phyloP scores from a whole-genome alignment of 2,888 invertebrate species.

The Hydrotaea diabolus region DNA sequence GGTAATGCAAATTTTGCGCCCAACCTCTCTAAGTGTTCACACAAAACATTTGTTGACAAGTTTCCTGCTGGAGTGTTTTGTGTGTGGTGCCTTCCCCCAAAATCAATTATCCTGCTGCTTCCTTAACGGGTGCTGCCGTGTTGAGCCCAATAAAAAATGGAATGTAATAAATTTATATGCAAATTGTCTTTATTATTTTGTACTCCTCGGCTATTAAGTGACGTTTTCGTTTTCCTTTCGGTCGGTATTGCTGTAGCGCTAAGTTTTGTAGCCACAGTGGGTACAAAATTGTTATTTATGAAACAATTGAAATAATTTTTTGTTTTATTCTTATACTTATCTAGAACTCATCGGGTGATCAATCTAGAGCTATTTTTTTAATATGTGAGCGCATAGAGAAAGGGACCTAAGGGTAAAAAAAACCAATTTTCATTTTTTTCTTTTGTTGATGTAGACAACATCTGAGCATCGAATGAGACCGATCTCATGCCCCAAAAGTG shows the following conservation, averaged over 20 bases:
- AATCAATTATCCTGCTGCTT: conserved; percentile 56
- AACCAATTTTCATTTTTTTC: too few species aligned
- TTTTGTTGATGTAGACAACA: too few species aligned
- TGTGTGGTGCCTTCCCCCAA: not conserved
- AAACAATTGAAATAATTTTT: too few species aligned
- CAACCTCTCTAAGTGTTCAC: conserved; percentile 20
- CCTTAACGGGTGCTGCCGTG: conserved; percentile 9
- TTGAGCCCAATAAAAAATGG: conserved; percentile 43
- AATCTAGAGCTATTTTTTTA: too few species aligned
- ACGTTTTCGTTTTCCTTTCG: conserved; percentile 48
- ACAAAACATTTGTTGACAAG: conserved; percentile 66
- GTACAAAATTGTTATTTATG: not conserved
- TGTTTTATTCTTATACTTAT: too few species aligned
- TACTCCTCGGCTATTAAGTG: conserved; percentile 45
- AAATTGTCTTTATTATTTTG: conserved; percentile 64
- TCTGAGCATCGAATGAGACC: too few species aligned
- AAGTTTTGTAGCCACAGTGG: conserved; percentile 12
- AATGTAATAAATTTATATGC: conserved; percentile 60
- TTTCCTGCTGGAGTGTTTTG: conserved; percentile 32
- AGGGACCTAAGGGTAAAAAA: too few species aligned
- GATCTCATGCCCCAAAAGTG: too few species aligned
- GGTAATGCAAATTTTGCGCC: conserved; percentile 46
- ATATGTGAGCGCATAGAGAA: too few species aligned
- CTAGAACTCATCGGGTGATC: too few species aligned
- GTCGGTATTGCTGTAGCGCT: conserved; percentile 32